Evolutionary conservation across 2,113 vertebrate species (phyloP).

Genomic region (Podiceps cristatus): DNA sequence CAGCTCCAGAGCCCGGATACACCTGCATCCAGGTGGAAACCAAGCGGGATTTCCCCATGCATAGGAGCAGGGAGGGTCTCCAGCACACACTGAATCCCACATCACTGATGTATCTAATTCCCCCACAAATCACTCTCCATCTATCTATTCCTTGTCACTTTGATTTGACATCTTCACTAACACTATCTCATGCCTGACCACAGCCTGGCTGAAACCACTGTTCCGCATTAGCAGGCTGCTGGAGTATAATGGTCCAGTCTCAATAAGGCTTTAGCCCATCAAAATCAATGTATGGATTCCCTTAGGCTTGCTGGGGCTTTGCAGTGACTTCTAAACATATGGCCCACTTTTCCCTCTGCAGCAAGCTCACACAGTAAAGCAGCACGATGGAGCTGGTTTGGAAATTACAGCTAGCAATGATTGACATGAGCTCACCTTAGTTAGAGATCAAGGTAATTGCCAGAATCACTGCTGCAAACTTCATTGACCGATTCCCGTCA

Average conservation of each 20-base stretch:
- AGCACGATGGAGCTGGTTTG: background rate
- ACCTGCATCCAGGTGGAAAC: background rate
- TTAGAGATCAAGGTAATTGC: background rate
- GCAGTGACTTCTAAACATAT: background rate
- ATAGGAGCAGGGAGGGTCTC: background rate
- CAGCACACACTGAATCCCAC: background rate
- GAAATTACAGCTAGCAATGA: background rate
- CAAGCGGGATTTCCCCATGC: background rate
- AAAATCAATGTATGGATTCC: background rate
- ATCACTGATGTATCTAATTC: background rate
- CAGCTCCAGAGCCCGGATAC: background rate
- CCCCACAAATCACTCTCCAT: background rate
- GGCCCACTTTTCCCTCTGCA: background rate
- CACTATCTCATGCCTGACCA: background rate
- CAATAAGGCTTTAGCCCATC: background rate
- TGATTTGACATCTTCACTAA: background rate
- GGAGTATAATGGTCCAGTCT: accelerated
- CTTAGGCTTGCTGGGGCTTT: background rate
- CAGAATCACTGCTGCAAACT: background rate
- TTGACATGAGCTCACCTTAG: background rate
- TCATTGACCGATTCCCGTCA: background rate
- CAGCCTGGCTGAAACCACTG: background rate
- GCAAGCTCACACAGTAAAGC: background rate
- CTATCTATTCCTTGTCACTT: background rate
- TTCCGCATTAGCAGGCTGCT: background rate